A percentile compares a stretch with the other conserved stretches of the same genome.
Conservation (phyloP, 2,888 invertebrate genomes). For the Halictus ligatus region DNA sequence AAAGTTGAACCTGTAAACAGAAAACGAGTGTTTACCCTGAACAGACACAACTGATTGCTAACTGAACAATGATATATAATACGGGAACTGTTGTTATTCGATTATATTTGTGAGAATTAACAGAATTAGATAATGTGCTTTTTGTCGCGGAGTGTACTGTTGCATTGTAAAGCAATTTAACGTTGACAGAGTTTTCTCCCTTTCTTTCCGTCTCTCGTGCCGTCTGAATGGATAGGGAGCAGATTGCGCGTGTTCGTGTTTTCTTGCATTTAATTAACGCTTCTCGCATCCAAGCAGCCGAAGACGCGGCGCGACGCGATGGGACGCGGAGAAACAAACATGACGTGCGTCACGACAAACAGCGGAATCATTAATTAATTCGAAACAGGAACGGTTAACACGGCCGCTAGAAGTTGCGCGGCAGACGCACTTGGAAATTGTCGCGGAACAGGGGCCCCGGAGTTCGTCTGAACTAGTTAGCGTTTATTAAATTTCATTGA, state of each 20-base stretch:
- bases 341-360: slow-evolving; percentile 20
- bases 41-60: too few relatives aligned
- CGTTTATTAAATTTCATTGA: slow-evolving; percentile 42
- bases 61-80: too few relatives aligned
- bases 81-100: too few relatives aligned
- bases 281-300: background rate
- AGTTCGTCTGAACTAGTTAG: slow-evolving; percentile 30
- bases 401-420: slow-evolving; percentile 9
- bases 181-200: background rate
- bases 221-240: background rate
- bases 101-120: too few relatives aligned
- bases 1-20: too few relatives aligned
- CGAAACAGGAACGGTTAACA: slow-evolving; percentile 33
- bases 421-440: slow-evolving; percentile 39
- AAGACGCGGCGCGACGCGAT: background rate
- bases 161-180: background rate
- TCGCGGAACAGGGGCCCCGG: slow-evolving; percentile 17
- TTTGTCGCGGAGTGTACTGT: too few relatives aligned
- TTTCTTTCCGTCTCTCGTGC: background rate
- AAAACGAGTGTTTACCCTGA: too few relatives aligned
- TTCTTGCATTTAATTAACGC: slow-evolving; percentile 35
- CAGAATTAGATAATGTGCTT: too few relatives aligned
- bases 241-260: background rate
- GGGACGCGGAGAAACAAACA: slow-evolving; percentile 16
- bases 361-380: slow-evolving; percentile 62